Percentiles rank a stretch among this genome's conserved stretches.
These are phyloP conservation scores for Calyptomena viridis DNA, from an alignment of 2,113 vertebrate species.

Conservation along the genomic window DNA sequence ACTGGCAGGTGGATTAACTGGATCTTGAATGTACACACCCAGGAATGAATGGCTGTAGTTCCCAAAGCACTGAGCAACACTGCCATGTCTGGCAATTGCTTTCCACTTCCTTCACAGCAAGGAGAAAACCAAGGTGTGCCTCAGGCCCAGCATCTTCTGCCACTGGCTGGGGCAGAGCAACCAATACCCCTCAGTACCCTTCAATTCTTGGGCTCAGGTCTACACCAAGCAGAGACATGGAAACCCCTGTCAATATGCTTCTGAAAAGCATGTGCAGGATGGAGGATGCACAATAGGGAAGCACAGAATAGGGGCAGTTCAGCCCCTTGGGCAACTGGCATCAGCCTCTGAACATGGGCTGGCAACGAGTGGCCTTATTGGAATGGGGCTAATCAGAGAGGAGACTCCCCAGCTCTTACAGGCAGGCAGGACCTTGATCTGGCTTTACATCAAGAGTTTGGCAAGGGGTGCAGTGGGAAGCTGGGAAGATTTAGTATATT, in stretches of 20 bases:
- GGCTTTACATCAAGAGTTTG: neutral
- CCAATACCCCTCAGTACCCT: too few species aligned
- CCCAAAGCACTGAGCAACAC: neutral
- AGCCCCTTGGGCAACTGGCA: neutral
- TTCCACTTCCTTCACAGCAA: neutral
- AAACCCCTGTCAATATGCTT: neutral
- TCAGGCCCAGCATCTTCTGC: neutral
- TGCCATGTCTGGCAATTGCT: rapidly evolving
- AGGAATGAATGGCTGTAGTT: neutral
- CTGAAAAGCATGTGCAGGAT: neutral
- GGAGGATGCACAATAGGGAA: neutral
- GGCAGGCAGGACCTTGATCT: neutral
- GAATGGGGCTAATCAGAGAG: neutral
- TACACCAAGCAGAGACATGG: neutral
- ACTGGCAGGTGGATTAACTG: neutral
- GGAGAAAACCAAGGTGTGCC: neutral
- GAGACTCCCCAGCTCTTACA: neutral
- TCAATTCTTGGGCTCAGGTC: neutral
- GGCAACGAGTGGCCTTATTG: neutral
- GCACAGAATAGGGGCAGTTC: neutral
- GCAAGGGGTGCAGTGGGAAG: neutral
- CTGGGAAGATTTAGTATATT: neutral
- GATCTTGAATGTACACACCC: neutral
- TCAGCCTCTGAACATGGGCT: rapidly evolving
- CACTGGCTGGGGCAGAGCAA: neutral